Evolutionary conservation across 2,113 vertebrate species (phyloP).

Genomic region (mouse (Mus musculus)): GRCm39 chr11:84395501-84396000

Average conservation of each 20-base stretch:
- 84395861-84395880: background rate
- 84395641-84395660: too few relatives aligned
- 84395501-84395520: too few relatives aligned
- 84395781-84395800: constrained; percentile 1
- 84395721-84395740: too few relatives aligned
- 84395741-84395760: background rate
- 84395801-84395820: background rate
- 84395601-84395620: too few relatives aligned
- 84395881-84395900: background rate
- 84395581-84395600: too few relatives aligned
- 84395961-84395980: background rate
- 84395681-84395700: too few relatives aligned
- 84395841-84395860: background rate
- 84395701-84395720: too few relatives aligned
- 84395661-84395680: too few relatives aligned
- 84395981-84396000: background rate
- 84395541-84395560: background rate
- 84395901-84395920: background rate
- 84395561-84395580: background rate
- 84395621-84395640: too few relatives aligned
- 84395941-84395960: background rate
- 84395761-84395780: background rate
- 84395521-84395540: too few relatives aligned
- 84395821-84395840: constrained; percentile 46
- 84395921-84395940: background rate